These are phyloP conservation scores for Frankliniella fusca DNA, from an alignment of 2,888 invertebrate genomes.

Conservation along the genomic window DNA sequence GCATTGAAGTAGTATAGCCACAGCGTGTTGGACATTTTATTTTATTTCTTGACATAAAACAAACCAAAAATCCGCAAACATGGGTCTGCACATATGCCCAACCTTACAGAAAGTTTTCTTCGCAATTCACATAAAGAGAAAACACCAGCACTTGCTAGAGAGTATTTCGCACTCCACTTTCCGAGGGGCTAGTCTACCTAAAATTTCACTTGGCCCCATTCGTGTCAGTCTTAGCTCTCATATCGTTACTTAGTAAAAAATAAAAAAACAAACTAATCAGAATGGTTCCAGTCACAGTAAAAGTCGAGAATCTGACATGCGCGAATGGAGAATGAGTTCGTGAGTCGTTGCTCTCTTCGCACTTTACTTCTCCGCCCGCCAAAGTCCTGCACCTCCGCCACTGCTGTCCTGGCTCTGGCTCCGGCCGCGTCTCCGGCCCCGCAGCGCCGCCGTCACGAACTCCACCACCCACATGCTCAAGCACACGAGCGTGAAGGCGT, in stretches of 20 bases:
- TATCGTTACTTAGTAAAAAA: background rate
- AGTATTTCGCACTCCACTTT: too few relatives aligned
- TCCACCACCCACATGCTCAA: conserved; percentile 30
- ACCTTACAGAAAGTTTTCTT: too few relatives aligned
- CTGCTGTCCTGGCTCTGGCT: too few relatives aligned
- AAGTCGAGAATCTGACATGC: background rate
- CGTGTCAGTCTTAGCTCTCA: background rate
- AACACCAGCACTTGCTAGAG: too few relatives aligned
- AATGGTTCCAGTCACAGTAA: background rate
- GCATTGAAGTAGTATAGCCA: too few relatives aligned
- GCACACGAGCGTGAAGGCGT: conserved; percentile 35
- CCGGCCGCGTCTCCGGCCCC: background rate
- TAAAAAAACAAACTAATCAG: too few relatives aligned
- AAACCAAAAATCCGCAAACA: too few relatives aligned
- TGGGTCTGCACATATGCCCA: too few relatives aligned
- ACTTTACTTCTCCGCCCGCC: background rate
- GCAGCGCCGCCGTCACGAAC: background rate
- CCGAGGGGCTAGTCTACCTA: too few relatives aligned
- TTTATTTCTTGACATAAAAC: too few relatives aligned
- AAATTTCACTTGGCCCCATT: background rate
- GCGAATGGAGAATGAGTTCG: background rate
- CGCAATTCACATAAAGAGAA: too few relatives aligned
- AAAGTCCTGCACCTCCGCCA: background rate
- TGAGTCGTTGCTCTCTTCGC: background rate
- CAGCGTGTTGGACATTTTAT: too few relatives aligned